Evolutionary conservation across 1,140 invertebrate genomes (phyloP).

Genomic region (Orchesella cincta): DNA sequence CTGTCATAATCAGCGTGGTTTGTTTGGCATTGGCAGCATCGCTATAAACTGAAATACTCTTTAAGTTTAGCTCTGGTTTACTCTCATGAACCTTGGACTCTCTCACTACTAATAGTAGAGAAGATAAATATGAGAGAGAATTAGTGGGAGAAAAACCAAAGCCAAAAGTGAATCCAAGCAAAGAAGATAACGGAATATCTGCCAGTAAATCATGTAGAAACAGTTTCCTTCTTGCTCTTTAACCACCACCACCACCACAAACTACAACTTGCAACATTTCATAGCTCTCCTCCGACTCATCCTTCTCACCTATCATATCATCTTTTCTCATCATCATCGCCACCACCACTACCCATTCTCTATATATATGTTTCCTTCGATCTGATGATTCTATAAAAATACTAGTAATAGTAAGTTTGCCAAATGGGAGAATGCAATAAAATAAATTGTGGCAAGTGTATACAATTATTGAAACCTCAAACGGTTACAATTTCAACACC

Average conservation of each 20-base stretch:
- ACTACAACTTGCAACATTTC: background rate
- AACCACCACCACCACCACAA: background rate
- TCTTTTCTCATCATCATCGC: background rate
- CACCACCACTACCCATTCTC: background rate
- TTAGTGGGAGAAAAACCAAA: background rate
- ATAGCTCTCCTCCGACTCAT: background rate
- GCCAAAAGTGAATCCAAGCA: slow-evolving; percentile 20
- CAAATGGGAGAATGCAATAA: too few relatives aligned
- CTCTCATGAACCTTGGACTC: background rate
- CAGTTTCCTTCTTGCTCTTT: background rate
- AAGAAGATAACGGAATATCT: slow-evolving; percentile 14
- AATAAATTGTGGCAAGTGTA: too few relatives aligned
- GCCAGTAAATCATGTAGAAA: background rate
- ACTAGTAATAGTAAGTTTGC: too few relatives aligned
- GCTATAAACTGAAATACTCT: too few relatives aligned
- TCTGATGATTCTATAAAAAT: too few relatives aligned
- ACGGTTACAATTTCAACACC: too few relatives aligned
- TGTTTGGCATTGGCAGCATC: too few relatives aligned
- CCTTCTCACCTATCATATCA: background rate
- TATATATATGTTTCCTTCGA: too few relatives aligned
- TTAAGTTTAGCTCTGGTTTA: too few relatives aligned
- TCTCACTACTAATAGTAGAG: background rate
- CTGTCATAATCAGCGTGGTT: too few relatives aligned
- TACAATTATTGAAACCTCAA: too few relatives aligned
- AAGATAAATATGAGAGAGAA: background rate